Evolutionary conservation across 2,113 vertebrate species (phyloP).

Genomic region (Alces alces): DNA sequence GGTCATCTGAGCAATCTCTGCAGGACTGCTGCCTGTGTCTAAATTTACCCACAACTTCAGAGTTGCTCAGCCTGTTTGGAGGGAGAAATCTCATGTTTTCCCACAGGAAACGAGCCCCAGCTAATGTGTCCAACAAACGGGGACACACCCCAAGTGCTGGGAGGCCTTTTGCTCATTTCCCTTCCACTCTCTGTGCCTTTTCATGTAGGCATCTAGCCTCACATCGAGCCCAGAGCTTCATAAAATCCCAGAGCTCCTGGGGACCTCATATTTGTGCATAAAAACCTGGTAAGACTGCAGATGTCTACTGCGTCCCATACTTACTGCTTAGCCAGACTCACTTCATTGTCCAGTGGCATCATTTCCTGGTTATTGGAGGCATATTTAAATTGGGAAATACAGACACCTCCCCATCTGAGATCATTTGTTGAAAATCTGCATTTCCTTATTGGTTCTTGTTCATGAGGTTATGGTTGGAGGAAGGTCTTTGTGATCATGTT

Average conservation of each 20-base stretch:
- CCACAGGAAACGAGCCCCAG: not conserved
- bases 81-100: not conserved
- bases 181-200: not conserved
- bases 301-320: rapidly evolving
- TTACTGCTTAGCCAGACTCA: rapidly evolving
- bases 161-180: not conserved
- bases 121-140: not conserved
- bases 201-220: not conserved
- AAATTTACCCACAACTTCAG: not conserved
- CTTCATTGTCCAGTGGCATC: not conserved
- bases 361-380: not conserved
- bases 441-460: not conserved
- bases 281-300: rapidly evolving
- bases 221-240: not conserved
- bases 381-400: not conserved
- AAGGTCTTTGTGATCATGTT: not conserved
- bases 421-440: not conserved
- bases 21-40: not conserved
- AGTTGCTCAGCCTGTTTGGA: not conserved
- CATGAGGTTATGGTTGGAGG: not conserved
- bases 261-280: not conserved
- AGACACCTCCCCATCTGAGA: not conserved
- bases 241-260: too few species aligned
- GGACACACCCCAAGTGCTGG: not conserved
- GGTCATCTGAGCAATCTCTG: not conserved